phyloP scores from a whole-genome alignment of 2,797 vertebrate species.

The Harpagifer antarcticus region DNA sequence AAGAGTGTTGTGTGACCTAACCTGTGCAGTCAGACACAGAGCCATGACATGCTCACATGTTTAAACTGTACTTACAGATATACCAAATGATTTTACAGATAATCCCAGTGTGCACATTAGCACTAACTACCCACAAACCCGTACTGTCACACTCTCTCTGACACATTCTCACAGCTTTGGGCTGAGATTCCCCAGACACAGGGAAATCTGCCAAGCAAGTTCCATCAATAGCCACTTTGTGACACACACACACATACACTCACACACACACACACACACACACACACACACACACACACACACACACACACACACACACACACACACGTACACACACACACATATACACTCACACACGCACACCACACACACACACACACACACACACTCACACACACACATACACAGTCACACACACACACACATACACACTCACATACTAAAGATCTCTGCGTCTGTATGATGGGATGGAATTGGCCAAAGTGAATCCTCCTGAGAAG shows the following conservation, averaged over 20 bases:
- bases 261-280: conserved; percentile 4
- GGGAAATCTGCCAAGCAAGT: conserved; percentile 20
- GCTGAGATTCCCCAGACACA: conserved; percentile 24
- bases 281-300: neutral
- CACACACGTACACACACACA: neutral
- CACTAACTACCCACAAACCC: conserved; percentile 1
- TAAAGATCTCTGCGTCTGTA: conserved; percentile 28
- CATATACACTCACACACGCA: conserved; percentile 8
- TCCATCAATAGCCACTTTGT: conserved; percentile 46
- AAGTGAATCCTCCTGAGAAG: conserved; percentile 37
- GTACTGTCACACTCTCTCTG: neutral
- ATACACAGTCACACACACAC: conserved; percentile 7
- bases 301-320: conserved; percentile 13
- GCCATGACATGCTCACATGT: conserved; percentile 1
- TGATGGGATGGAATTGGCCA: conserved; percentile 41
- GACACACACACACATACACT: conserved; percentile 3
- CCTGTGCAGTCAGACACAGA: conserved; percentile 18
- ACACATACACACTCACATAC: neutral
- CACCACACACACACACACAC: neutral
- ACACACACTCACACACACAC: conserved; percentile 9
- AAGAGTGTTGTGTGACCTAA: conserved; percentile 16
- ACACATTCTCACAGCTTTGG: conserved; percentile 1
- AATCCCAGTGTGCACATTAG: neutral
- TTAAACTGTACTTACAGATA: conserved; percentile 16
- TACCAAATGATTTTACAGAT: neutral